These are phyloP conservation scores for Brotogeris chrysoptera DNA, from an alignment of 2,797 vertebrate species.

Conservation along the genomic window DNA sequence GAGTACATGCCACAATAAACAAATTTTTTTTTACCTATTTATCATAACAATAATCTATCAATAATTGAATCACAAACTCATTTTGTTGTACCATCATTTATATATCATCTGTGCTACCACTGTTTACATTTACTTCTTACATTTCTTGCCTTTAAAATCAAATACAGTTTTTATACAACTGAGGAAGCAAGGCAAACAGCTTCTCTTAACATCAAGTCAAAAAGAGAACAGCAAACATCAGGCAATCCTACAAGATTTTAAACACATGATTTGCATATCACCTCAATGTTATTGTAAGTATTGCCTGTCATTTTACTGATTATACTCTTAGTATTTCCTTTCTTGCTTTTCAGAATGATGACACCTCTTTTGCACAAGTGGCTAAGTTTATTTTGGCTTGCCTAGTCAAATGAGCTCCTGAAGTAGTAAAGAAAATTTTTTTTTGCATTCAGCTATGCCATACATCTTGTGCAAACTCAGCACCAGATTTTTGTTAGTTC, in stretches of 20 bases:
- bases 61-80: constrained; percentile 16
- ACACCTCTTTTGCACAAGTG: neutral
- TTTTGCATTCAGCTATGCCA: neutral
- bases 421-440: neutral
- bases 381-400: neutral
- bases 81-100: neutral
- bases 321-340: neutral
- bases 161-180: neutral
- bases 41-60: constrained; percentile 3
- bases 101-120: neutral
- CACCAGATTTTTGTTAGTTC: neutral
- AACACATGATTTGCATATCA: neutral
- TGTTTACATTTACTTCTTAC: neutral
- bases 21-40: neutral
- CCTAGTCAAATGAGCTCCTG: neutral
- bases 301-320: neutral
- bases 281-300: neutral
- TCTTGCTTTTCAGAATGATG: neutral
- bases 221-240: neutral
- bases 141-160: neutral
- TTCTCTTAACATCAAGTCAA: neutral
- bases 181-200: neutral
- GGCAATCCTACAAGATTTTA: neutral
- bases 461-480: neutral
- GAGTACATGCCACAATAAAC: neutral